Conservation (phyloP, 1,140 invertebrate genomes). For the Neodiprion virginianus region DNA sequence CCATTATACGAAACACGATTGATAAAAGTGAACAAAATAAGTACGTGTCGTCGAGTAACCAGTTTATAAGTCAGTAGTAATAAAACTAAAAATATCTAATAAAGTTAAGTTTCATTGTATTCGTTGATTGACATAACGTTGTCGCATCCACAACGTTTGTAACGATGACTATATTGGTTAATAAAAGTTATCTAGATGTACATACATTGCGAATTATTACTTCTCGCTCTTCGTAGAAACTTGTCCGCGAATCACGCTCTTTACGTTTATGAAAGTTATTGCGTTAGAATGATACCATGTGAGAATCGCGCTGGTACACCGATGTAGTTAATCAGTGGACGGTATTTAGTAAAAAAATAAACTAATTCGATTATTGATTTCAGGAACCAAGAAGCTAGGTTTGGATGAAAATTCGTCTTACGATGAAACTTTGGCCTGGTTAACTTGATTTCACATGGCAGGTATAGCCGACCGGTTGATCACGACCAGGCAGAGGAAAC, state of each 20-base stretch:
- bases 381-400: too few relatives aligned
- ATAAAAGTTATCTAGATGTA: constrained; percentile 65
- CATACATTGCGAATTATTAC: not conserved
- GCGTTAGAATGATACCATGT: not conserved
- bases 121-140: constrained; percentile 48
- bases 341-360: too few relatives aligned
- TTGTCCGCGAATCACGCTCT: not conserved
- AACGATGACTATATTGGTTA: constrained; percentile 62
- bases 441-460: too few relatives aligned
- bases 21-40: constrained; percentile 40
- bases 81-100: constrained; percentile 37
- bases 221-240: not conserved
- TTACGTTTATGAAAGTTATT: not conserved
- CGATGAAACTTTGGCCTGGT: too few relatives aligned
- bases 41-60: constrained; percentile 59
- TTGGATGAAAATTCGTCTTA: too few relatives aligned
- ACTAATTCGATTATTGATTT: too few relatives aligned
- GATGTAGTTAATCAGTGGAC: too few relatives aligned
- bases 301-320: not conserved
- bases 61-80: constrained; percentile 60
- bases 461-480: too few relatives aligned
- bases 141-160: constrained; percentile 57
- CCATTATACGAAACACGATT: constrained; percentile 50
- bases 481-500: too few relatives aligned
- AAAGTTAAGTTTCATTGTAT: constrained; percentile 61